These are phyloP conservation scores for Toxostoma redivivum DNA, from an alignment of 2,113 vertebrate genomes.

Conservation along the genomic window DNA sequence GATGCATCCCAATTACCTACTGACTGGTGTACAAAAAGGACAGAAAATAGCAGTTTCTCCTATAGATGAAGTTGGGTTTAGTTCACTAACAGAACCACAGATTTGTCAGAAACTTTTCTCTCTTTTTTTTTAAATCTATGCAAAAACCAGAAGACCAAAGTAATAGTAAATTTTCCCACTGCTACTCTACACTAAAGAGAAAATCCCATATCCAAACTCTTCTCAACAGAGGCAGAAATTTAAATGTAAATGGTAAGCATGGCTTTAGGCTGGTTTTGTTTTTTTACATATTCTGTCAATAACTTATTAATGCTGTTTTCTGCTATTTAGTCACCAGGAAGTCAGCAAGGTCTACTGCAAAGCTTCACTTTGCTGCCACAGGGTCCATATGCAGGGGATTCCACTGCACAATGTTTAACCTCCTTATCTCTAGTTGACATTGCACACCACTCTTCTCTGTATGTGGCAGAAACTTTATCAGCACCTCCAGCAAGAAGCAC, in stretches of 20 bases:
- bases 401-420: neutral
- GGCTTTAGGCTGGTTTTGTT: neutral
- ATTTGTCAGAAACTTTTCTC: neutral
- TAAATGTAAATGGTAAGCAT: neutral
- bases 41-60: neutral
- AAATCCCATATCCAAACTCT: neutral
- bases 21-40: neutral
- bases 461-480: conserved; percentile 37
- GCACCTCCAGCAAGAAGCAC: conserved; percentile 12
- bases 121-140: neutral
- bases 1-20: neutral
- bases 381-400: conserved; percentile 1
- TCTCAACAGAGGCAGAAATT: neutral
- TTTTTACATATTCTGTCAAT: neutral
- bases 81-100: neutral
- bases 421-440: conserved; percentile 42
- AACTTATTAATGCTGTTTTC: neutral
- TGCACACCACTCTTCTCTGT: neutral
- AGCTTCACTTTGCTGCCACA: neutral
- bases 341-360: neutral
- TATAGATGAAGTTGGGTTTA: neutral
- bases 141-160: neutral
- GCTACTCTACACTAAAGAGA: neutral
- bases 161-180: neutral
- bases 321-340: neutral